These are phyloP conservation scores for Aspidiotus rigidus DNA, from an alignment of 2,888 invertebrate species.

Conservation along the genomic window DNA sequence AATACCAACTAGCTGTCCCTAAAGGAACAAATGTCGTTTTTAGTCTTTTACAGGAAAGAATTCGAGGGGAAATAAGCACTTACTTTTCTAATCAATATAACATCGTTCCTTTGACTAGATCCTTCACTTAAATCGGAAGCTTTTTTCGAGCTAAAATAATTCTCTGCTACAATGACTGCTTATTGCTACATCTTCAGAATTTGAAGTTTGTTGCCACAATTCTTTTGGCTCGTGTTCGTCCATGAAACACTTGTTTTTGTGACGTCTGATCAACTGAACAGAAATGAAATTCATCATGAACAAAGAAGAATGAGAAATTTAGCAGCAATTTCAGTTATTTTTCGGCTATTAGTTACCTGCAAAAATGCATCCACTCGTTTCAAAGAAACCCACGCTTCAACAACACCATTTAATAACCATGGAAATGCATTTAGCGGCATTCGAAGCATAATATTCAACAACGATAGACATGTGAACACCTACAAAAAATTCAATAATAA, in stretches of 20 bases:
- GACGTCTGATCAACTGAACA: too few relatives aligned
- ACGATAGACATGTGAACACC: slow-evolving; percentile 85
- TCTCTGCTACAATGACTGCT: too few relatives aligned
- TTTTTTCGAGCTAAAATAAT: too few relatives aligned
- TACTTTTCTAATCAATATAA: slow-evolving; percentile 8
- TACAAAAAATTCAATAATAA: slow-evolving; percentile 39
- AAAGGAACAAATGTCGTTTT: slow-evolving; percentile 37
- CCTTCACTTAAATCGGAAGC: too few relatives aligned
- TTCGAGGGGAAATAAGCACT: neutral
- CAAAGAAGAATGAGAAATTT: too few relatives aligned
- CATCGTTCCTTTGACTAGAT: too few relatives aligned
- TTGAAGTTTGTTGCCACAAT: too few relatives aligned
- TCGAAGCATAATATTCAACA: slow-evolving; percentile 94
- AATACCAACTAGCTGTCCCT: slow-evolving; percentile 74
- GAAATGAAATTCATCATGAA: too few relatives aligned
- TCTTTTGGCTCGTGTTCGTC: too few relatives aligned
- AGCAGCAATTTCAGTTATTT: too few relatives aligned
- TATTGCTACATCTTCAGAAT: too few relatives aligned
- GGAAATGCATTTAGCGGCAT: slow-evolving; percentile 93
- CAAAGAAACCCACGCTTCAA: slow-evolving; percentile 91
- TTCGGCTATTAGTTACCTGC: slow-evolving; percentile 48
- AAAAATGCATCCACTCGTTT: slow-evolving; percentile 75
- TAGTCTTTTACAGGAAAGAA: neutral
- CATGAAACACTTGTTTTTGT: too few relatives aligned
- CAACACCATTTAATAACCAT: slow-evolving; percentile 93